Evolutionary conservation across 2,113 vertebrate species (phyloP), one percentile per base, ranked within the genome.

Genomic region (Tachycineta bicolor): DNA sequence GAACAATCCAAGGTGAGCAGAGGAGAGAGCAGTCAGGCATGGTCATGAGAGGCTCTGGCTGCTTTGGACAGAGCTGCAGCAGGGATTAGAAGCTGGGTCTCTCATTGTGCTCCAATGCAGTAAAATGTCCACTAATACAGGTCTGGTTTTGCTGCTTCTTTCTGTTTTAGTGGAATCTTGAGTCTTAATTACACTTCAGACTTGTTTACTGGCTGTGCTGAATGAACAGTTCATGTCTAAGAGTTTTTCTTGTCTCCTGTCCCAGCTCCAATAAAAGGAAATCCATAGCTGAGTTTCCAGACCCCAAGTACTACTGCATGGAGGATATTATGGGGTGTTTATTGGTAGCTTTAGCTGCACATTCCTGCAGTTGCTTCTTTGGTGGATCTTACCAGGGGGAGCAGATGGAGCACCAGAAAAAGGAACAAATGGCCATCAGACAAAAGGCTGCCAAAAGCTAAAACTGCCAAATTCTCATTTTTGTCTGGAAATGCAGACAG

Each of bases 361-460:
- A 22, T n/a, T 33, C 23, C 56, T 0, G 0, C 43, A 21, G 17
- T 25, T 34, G 53, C 29, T 37, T 67, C 49, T 75, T 34, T 23
- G 24, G 59, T 52, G 34, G 50, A 49, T 64, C 50, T 43, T 43
- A 23, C 22, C 31, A 21, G 56, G 23, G 20, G 33, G 60, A 95
- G 63, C 82, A 96, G 82, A 83, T 94, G 95, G 90, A 90, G 56
- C 55, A 70, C 23, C 70, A 95, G 75, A 70, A 77, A 55, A 80
- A 50, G 65, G 82, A 80, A 89, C 85, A 92, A 95, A 94, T 63
- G 65, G 64, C 53, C 1, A 1, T 46, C 44, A 74, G 67, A 73
- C 41, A 47, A 71, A 93, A 89, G 33, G 44, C 47, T 94, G 95
- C 87, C 89, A 91, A 90, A 46, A 75, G 55, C 78, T 90, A 52